Conservation (phyloP, 2,797 vertebrate genomes). For the Myotis findleyi region DNA sequence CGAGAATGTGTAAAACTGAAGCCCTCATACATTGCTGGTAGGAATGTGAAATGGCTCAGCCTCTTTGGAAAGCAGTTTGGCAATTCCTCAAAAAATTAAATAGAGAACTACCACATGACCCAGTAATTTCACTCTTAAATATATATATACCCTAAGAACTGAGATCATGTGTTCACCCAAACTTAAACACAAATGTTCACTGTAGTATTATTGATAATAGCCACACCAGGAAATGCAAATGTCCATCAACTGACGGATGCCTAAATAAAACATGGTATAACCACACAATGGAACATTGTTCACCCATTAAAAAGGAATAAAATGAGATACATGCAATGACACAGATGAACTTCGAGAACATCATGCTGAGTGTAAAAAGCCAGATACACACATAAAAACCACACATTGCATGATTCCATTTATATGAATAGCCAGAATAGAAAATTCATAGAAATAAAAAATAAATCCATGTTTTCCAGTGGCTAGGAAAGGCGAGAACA, state of each 20-base stretch:
- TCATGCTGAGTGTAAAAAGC: background rate
- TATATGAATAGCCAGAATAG: background rate
- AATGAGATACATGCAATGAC: background rate
- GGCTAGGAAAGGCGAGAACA: background rate
- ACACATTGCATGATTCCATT: background rate
- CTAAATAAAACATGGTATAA: background rate
- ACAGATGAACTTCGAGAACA: background rate
- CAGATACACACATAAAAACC: background rate
- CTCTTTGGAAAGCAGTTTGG: background rate
- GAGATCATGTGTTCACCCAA: conserved; percentile 17
- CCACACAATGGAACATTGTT: background rate
- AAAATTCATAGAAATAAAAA: background rate
- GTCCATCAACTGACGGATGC: background rate
- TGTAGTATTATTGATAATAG: background rate
- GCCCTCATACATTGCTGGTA: background rate
- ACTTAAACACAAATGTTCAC: background rate
- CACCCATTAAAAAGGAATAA: background rate
- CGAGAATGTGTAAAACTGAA: background rate
- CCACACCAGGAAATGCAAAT: background rate
- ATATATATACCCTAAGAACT: background rate
- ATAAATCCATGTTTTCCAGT: background rate
- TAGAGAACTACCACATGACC: background rate
- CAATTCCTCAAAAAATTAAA: conserved; percentile 29
- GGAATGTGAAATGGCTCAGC: background rate
- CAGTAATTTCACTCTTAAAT: background rate